Evolutionary conservation across 2,797 vertebrate species (phyloP), one percentile per base, ranked within the genome.

Genomic region (Pogonophryne albipinna): DNA sequence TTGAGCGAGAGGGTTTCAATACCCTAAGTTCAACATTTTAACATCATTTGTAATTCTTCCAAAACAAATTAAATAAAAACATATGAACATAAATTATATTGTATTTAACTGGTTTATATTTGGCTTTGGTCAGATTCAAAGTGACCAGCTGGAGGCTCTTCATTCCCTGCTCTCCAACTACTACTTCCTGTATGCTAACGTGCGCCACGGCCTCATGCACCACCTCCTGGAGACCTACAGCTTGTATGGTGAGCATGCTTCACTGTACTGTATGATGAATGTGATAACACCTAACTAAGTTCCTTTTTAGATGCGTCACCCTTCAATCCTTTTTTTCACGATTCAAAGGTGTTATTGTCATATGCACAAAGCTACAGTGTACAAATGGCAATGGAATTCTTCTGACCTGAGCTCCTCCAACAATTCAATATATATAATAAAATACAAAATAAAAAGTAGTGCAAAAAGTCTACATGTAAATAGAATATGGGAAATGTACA

Each of bases 101-200:
- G 20, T 23, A 23, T 23, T 71, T 17, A 59, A 74, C 34, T 57
- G 12, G 11, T 17, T 2, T 71, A 1, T 34, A 0, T 84, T 59
- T 80, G 56, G 38, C 3, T 72, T 71, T 52, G 20, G 3, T 41
- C 67, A 97, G 97, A 87, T 96, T 77, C 84, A 89, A 67, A 89
- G 94, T 3, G 87, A 88, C 34, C 93, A 96, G 63, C 47, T 45
- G 52, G 82, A 81, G 70, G 83, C 68, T 3, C 80, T 97, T 34
- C 80, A 56, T 6, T 87, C 84, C 15, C 92, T 97, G 71, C 94
- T 98, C 16, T 95, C 93, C 78, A 95, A 74, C 82, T 94, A 94
- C 82, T 91, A 93, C 10, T 96, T 97, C 82, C 75, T 96, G 65
- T 93, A 93, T 0, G 94, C 95, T n/a, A 94, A 96, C 5, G 92